Conservation (phyloP, 2,888 invertebrate species). For the Sabatieria punctata region DNA sequence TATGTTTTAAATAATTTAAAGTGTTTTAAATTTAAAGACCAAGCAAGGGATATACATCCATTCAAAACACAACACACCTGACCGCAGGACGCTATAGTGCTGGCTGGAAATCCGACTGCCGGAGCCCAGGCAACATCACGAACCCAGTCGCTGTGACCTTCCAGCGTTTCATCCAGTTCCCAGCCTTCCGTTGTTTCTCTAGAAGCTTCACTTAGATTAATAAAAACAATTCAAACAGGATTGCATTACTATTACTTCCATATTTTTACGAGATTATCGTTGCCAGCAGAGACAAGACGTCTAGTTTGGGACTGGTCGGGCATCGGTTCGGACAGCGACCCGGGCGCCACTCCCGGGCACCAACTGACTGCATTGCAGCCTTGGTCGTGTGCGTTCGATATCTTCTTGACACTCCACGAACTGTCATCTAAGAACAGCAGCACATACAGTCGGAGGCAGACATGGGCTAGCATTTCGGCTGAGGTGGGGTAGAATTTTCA, state of each 20-base stretch:
- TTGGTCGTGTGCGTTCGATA: constrained; percentile 82
- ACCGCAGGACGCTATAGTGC: constrained; percentile 83
- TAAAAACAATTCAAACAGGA: not conserved
- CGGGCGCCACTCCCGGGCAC: constrained; percentile 61
- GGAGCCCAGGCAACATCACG: constrained; percentile 98
- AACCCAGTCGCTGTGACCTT: constrained; percentile 97
- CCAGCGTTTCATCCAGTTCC: constrained; percentile 78
- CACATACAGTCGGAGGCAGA: no score
- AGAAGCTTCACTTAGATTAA: constrained; percentile 9
- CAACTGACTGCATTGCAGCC: constrained; percentile 92
- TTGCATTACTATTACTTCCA: constrained; percentile 40
- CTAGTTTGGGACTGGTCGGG: constrained; percentile 8
- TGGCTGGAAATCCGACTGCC: constrained; percentile 62
- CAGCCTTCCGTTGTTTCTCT: constrained; percentile 55
- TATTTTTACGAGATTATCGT: constrained; percentile 89
- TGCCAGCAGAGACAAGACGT: constrained; percentile 83
- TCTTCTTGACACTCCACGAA: constrained; percentile 76
- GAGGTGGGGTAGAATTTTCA: no score
- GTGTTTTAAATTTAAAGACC: not conserved
- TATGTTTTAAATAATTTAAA: not conserved
- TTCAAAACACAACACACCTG: constrained; percentile 38
- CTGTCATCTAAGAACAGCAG: no score
- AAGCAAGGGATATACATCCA: not conserved
- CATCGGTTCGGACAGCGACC: constrained; percentile 11
- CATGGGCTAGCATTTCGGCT: no score